Percentiles rank a stretch among this genome's conserved stretches.
Conservation (phyloP, 2,888 invertebrate species). For the Lasioglossum pauxillum region DNA sequence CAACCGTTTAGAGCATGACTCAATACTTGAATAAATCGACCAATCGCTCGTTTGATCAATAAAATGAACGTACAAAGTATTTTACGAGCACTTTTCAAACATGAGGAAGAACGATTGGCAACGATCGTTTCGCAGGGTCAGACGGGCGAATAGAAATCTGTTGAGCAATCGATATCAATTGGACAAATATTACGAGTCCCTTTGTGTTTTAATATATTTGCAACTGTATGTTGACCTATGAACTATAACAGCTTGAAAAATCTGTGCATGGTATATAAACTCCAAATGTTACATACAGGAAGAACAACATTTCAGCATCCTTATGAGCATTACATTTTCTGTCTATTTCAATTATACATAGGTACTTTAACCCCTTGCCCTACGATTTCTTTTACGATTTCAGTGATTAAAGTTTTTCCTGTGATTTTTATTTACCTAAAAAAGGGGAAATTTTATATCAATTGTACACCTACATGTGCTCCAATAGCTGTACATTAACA, state of each 20-base stretch:
- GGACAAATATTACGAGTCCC: slow-evolving; percentile 1
- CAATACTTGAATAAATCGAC: slow-evolving; percentile 7
- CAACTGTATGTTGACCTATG: neutral
- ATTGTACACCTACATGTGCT: too few species aligned
- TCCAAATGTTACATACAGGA: neutral
- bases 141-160: neutral
- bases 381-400: too few species aligned
- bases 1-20: slow-evolving; percentile 3
- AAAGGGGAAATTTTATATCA: too few species aligned
- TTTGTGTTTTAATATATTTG: slow-evolving; percentile 10
- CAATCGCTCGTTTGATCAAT: slow-evolving; percentile 13
- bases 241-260: neutral
- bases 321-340: neutral
- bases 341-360: neutral
- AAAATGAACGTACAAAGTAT: slow-evolving; percentile 12
- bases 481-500: too few species aligned
- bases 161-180: slow-evolving; percentile 37
- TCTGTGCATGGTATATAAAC: neutral
- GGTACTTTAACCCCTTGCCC: too few species aligned
- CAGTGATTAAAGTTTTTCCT: too few species aligned
- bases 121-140: slow-evolving; percentile 10
- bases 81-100: slow-evolving; percentile 43
- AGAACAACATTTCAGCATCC: neutral
- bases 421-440: too few species aligned
- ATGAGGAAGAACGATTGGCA: slow-evolving; percentile 16